Percentiles rank a stretch among this genome's conserved stretches.
These are phyloP conservation scores for Xerus inauris DNA, from an alignment of 2,113 vertebrate species.

Conservation along the genomic window DNA sequence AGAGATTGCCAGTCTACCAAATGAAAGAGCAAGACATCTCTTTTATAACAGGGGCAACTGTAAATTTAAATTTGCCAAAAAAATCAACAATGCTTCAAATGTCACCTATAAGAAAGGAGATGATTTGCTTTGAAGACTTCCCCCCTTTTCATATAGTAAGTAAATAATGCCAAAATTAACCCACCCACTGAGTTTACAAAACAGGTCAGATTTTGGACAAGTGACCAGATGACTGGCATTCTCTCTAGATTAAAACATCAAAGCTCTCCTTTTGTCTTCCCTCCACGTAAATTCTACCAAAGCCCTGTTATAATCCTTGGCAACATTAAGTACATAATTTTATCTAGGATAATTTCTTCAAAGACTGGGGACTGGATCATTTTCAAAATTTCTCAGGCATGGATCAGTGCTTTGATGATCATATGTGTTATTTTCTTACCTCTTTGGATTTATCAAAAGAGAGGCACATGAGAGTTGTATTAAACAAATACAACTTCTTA, in stretches of 20 bases:
- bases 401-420: neutral
- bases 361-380: neutral
- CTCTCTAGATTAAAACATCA: neutral
- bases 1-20: neutral
- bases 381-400: constrained; percentile 14
- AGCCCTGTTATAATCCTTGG: neutral
- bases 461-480: neutral
- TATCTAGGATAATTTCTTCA: neutral
- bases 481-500: neutral
- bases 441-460: constrained; percentile 31
- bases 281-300: neutral
- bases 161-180: neutral
- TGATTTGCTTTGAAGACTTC: neutral
- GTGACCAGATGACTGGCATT: neutral
- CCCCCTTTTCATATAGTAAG: neutral
- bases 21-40: neutral
- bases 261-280: neutral
- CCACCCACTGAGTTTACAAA: neutral
- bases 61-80: neutral
- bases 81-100: neutral
- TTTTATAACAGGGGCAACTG: neutral
- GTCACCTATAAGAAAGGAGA: neutral
- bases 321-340: neutral
- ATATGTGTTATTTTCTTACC: neutral
- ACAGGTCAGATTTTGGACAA: neutral